Evolutionary conservation across 2,888 invertebrate genomes (phyloP), one percentile per base, ranked within the genome.

Genomic region (Adelognathus sp.): DNA sequence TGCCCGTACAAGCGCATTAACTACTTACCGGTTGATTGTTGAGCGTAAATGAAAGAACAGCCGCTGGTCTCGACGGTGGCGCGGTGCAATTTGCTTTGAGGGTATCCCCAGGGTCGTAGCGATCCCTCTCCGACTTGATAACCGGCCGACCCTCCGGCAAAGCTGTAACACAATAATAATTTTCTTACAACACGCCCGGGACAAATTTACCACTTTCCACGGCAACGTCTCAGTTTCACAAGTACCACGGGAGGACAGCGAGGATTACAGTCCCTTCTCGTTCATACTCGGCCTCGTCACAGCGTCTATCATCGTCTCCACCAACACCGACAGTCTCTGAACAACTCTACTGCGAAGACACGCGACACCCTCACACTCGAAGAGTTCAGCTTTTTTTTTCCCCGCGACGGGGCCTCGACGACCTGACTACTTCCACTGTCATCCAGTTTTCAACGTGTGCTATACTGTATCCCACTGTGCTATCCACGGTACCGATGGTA

Each of bases 11-110:
- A 24, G 36, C 18, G 50, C 1, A 18, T 50, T 41, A 36, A 27
- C 16, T 66, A 93, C 96, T 95, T 92, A 96, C 96, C 92, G 95
- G 94, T 86, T 94, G 94, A 88, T 96, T 96, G 91, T 97, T 97
- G 82, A 97, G 94, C 84, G 94, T 94, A 86, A 97, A 96, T 86
- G 95, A 95, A 79, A 97, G 93, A 83, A 94, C 94, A 33, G 95
- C 95, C 39, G 95, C 93, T 6, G 97, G 97, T 83, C 94, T 94
- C n/a, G 96, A 95, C 3, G 95, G 95, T 4, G 95, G 94, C 3
- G 96, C 95, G n/a, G 95, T 95, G 91, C 97, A 97, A 92, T 97
- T 97, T 60, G 96, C 96, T 72, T 93, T 92, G 77, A 97, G 92
- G 33, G 93, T 92, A 90, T 97, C 96, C 0, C 96, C 96, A 0